These are phyloP conservation scores for Carposina sasakii DNA, from an alignment of 1,140 invertebrate species.

Conservation along the genomic window DNA sequence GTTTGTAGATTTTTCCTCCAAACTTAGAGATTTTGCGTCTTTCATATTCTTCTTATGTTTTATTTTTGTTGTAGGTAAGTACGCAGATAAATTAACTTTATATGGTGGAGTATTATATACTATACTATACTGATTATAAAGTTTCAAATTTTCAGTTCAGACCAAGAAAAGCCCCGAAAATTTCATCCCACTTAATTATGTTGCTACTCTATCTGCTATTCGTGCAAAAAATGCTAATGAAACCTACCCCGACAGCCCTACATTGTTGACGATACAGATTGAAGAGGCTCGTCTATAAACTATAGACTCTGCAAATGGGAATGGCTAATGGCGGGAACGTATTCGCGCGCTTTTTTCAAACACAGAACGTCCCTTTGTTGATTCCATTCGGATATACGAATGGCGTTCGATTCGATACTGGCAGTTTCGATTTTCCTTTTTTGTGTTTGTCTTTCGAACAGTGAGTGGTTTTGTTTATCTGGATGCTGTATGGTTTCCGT, in stretches of 20 bases:
- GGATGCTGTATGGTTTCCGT: neutral
- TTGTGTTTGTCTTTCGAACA: conserved; percentile 36
- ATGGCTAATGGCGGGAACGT: conserved; percentile 60
- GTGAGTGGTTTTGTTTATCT: conserved; percentile 28
- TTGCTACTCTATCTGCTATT: too few relatives aligned
- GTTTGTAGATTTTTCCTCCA: too few relatives aligned
- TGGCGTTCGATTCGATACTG: conserved; percentile 57
- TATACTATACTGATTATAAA: too few relatives aligned
- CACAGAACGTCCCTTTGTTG: conserved; percentile 62
- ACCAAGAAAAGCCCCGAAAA: too few relatives aligned
- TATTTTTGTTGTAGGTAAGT: too few relatives aligned
- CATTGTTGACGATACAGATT: conserved; percentile 60
- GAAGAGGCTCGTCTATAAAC: conserved; percentile 61
- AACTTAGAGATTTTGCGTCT: too few relatives aligned
- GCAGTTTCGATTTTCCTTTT: conserved; percentile 41
- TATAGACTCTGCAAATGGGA: conserved; percentile 49
- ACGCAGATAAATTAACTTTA: too few relatives aligned
- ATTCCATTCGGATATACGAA: conserved; percentile 55
- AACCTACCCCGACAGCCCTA: conserved; percentile 37
- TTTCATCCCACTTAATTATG: too few relatives aligned
- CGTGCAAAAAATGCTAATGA: too few relatives aligned
- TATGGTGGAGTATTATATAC: too few relatives aligned
- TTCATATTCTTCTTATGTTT: too few relatives aligned
- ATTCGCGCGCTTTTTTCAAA: conserved; percentile 61
- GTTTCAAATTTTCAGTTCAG: too few relatives aligned